These are phyloP conservation scores for Cephalopterus ornatus DNA, from an alignment of 2,113 vertebrate genomes.

Conservation along the genomic window DNA sequence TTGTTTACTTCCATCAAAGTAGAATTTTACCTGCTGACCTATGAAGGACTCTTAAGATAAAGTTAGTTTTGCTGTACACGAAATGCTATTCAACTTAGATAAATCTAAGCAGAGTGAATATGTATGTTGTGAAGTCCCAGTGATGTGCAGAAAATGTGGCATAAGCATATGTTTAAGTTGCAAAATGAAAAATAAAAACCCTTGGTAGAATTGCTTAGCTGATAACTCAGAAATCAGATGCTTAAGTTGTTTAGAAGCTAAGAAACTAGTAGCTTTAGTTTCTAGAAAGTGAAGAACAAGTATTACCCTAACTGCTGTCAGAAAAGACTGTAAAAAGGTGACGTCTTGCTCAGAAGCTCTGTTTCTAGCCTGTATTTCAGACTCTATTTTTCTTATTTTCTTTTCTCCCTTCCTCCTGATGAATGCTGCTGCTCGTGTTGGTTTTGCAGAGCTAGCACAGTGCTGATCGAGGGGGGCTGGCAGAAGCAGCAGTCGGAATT, in stretches of 20 bases:
- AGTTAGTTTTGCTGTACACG: neutral
- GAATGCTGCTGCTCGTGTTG: neutral
- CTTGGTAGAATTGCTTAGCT: neutral
- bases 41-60: neutral
- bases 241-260: neutral
- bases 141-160: neutral
- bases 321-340: neutral
- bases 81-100: neutral
- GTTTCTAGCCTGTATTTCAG: neutral
- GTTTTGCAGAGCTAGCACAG: neutral
- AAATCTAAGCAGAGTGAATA: neutral
- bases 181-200: neutral
- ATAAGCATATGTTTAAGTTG: neutral
- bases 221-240: neutral
- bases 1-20: conserved; percentile 7
- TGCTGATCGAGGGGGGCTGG: neutral
- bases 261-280: neutral
- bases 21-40: conserved; percentile 38
- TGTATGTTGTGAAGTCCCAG: neutral
- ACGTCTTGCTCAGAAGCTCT: neutral
- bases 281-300: neutral
- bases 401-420: neutral
- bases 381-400: neutral
- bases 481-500: neutral
- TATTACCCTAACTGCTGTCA: neutral